phyloP scores from a whole-genome alignment of 2,113 vertebrate species.

The Siniperca knerii region DNA sequence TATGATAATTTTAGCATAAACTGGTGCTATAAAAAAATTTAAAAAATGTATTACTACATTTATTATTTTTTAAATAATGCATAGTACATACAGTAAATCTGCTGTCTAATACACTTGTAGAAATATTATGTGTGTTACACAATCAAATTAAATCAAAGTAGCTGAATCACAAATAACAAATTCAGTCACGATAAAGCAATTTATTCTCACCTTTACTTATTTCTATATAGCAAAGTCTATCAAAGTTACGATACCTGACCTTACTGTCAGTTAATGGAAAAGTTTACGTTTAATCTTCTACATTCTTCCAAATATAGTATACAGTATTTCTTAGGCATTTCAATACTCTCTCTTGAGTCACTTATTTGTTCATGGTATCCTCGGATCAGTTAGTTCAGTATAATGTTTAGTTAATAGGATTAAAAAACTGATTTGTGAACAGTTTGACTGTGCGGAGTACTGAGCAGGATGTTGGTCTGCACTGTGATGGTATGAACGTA shows the following conservation, averaged over 20 bases:
- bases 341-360: background rate
- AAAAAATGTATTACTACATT: background rate
- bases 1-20: background rate
- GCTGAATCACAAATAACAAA: background rate
- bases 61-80: background rate
- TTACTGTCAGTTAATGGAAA: background rate
- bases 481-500: constrained; percentile 72
- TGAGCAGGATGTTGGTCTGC: constrained; percentile 38
- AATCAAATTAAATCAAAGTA: background rate
- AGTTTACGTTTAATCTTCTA: background rate
- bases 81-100: too few species aligned
- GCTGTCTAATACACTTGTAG: background rate
- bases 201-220: background rate
- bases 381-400: background rate
- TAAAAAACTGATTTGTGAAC: background rate
- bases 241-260: background rate
- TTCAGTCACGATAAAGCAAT: background rate
- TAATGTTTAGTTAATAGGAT: background rate
- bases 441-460: constrained; percentile 7
- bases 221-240: background rate
- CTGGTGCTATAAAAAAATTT: background rate
- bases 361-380: background rate
- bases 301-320: too few species aligned
- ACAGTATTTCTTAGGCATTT: background rate
- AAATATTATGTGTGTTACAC: background rate